phyloP scores from a whole-genome alignment of 2,113 vertebrate genomes.

The Scomber scombrus region DNA sequence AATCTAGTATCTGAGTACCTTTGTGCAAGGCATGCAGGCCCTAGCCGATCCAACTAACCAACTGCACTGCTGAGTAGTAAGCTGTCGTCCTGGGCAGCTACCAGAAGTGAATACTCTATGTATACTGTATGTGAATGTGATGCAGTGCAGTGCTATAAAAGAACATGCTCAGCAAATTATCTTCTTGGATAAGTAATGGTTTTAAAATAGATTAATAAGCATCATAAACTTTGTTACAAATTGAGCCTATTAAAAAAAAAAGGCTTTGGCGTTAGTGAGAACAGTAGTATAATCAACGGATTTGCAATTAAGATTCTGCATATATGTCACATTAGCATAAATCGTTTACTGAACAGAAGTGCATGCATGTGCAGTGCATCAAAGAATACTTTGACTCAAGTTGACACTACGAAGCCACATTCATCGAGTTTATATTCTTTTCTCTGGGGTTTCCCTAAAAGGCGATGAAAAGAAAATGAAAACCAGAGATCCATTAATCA shows the following conservation, averaged over 20 bases:
- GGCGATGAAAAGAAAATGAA: conserved; percentile 48
- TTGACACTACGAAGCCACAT: conserved; percentile 4
- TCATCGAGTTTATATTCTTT: conserved; percentile 12
- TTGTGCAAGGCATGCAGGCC: not conserved
- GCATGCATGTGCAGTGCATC: conserved; percentile 23
- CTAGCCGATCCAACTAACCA: not conserved
- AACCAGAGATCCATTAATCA: conserved; percentile 59
- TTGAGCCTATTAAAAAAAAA: conserved; percentile 4
- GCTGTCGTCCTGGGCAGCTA: not conserved
- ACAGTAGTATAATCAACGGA: conserved; percentile 26
- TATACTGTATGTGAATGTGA: conserved; percentile 21
- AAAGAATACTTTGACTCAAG: conserved; percentile 4
- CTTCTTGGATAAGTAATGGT: conserved; percentile 37
- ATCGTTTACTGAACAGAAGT: conserved; percentile 38
- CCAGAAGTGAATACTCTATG: not conserved
- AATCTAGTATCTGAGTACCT: not conserved
- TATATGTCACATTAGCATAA: conserved; percentile 50
- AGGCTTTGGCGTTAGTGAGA: not conserved
- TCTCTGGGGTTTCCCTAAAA: not conserved
- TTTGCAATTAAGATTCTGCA: conserved; percentile 42
- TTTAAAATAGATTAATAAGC: conserved; percentile 48
- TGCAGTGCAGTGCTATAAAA: conserved; percentile 30
- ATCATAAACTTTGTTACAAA: conserved; percentile 39
- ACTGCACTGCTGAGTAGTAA: not conserved
- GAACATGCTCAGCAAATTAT: conserved; percentile 43